A percentile compares a stretch with the other conserved stretches of the same genome.
Conservation (phyloP, 2,113 vertebrate species). For the Pachypanchax playfairii region DNA sequence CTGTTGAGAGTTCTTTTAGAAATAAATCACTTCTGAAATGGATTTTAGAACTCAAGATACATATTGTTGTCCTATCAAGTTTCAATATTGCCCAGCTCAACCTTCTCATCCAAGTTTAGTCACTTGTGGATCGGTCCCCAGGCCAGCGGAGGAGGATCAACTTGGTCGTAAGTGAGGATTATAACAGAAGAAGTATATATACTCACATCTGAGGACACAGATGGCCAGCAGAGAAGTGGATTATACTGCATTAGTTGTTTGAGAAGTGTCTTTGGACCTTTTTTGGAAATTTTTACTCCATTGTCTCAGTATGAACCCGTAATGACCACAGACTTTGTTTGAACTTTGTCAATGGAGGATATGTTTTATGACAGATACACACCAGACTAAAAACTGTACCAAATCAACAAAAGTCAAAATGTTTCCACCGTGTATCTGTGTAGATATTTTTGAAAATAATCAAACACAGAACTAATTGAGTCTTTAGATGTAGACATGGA, state of each 20-base stretch:
- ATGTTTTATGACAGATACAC: too few relatives aligned
- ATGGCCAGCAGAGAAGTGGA: conserved; percentile 31
- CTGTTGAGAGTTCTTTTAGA: too few relatives aligned
- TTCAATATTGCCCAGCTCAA: not conserved
- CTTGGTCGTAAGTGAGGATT: conserved; percentile 13
- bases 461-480: not conserved
- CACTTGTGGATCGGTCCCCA: not conserved
- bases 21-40: too few relatives aligned
- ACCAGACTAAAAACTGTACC: too few relatives aligned
- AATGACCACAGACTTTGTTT: conserved; percentile 4
- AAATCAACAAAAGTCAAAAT: not conserved
- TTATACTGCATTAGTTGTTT: conserved; percentile 15
- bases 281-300: conserved; percentile 6
- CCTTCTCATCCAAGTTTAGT: not conserved
- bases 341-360: too few relatives aligned
- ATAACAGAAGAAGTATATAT: conserved; percentile 13
- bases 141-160: conserved; percentile 14
- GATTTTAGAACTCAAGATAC: too few relatives aligned
- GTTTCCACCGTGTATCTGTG: not conserved
- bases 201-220: conserved; percentile 26
- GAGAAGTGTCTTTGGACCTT: conserved; percentile 23
- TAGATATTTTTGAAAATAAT: not conserved
- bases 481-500: too few relatives aligned
- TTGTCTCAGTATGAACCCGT: not conserved
- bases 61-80: not conserved